phyloP scores from a whole-genome alignment of 2,113 vertebrate genomes.

The Epinephelus fuscoguttatus region DNA sequence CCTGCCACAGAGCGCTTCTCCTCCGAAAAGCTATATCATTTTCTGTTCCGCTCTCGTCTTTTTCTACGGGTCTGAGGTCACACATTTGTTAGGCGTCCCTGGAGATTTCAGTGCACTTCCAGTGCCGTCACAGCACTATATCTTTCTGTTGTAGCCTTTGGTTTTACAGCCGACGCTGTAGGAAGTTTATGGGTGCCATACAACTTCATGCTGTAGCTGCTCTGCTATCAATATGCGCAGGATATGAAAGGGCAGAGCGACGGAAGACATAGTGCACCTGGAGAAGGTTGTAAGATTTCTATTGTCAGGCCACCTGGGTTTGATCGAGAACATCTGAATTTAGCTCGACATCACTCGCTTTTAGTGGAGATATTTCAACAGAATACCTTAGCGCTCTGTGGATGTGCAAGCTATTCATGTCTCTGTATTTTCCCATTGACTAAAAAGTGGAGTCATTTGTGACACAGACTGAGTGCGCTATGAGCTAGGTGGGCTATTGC shows the following conservation, averaged over 20 bases:
- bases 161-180: constrained; percentile 61
- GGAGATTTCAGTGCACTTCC: constrained; percentile 57
- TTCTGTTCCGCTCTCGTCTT: constrained; percentile 60
- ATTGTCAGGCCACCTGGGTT: constrained; percentile 56
- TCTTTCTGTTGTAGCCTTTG: constrained; percentile 70
- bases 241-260: constrained; percentile 71
- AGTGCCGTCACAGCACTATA: constrained; percentile 52
- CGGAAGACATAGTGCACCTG: constrained; percentile 64
- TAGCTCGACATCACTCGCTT: constrained; percentile 35
- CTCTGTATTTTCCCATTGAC: constrained; percentile 30
- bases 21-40: constrained; percentile 63
- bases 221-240: constrained; percentile 57
- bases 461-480: constrained; percentile 1
- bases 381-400: constrained; percentile 7
- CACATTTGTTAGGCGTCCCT: constrained; percentile 67
- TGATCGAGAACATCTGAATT: constrained; percentile 58
- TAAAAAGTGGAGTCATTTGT: constrained; percentile 33
- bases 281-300: constrained; percentile 49
- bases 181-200: constrained; percentile 71
- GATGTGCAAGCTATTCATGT: constrained; percentile 6
- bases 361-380: constrained; percentile 44
- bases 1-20: constrained; percentile 53
- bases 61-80: constrained; percentile 66
- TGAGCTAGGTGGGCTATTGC: background rate
- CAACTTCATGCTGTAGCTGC: constrained; percentile 65